Evolutionary conservation across 35 echinoderm and acorn worm genomes (phyloP).

Genomic region (Apostichopus parvimensis): DNA sequence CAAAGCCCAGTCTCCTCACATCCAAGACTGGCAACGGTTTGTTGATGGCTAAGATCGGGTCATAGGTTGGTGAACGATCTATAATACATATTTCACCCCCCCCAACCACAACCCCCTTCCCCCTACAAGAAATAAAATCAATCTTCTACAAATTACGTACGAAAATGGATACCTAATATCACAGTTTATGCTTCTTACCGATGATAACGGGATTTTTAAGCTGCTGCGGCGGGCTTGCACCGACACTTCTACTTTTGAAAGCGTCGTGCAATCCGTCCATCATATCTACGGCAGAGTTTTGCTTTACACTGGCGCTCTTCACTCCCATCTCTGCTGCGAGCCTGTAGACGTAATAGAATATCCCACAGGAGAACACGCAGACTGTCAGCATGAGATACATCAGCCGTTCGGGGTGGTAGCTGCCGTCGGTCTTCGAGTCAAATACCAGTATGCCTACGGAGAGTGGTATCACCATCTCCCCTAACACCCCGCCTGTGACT

Average conservation of each 20-base stretch:
- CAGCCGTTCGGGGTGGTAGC: not conserved
- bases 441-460: slow-evolving; percentile 63
- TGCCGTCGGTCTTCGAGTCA: not conserved
- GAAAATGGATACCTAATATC: not conserved
- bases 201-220: not conserved
- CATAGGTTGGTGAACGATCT: no score
- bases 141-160: no score
- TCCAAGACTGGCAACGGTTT: no score
- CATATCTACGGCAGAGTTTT: slow-evolving; percentile 17
- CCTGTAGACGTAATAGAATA: slow-evolving; percentile 28
- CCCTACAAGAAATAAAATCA: no score
- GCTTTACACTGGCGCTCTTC: not conserved
- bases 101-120: no score
- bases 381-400: slow-evolving; percentile 28
- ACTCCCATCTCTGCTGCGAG: slow-evolving; percentile 23
- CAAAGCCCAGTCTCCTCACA: no score
- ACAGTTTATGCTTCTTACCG: slow-evolving; percentile 35
- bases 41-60: no score
- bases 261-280: slow-evolving; percentile 4
- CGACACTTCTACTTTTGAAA: not conserved
- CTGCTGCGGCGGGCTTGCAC: not conserved
- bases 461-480: slow-evolving; percentile 82
- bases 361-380: not conserved
- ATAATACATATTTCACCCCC: no score
- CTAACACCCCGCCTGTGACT: slow-evolving; percentile 68